phyloP scores from a whole-genome alignment of 2,113 vertebrate genomes.

The Leptobrachium ailaonicum region DNA sequence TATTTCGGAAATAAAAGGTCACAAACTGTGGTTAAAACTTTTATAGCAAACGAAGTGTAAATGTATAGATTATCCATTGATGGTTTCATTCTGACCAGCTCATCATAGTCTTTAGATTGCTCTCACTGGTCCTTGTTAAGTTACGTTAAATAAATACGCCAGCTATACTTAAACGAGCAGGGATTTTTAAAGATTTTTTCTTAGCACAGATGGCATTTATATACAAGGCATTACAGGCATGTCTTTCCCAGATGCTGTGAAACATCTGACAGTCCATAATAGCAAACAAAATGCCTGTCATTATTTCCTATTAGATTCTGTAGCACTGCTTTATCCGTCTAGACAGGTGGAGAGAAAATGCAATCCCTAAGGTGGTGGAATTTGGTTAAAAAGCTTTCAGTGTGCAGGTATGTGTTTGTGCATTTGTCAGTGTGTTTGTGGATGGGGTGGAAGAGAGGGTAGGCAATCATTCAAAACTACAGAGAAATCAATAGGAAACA shows the following conservation, averaged over 20 bases:
- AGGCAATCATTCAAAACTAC: not conserved
- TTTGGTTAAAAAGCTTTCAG: conserved; percentile 43
- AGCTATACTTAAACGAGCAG: not conserved
- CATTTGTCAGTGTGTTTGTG: conserved; percentile 38
- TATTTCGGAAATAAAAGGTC: not conserved
- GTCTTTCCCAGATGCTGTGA: conserved; percentile 23
- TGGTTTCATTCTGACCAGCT: not conserved
- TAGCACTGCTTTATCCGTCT: conserved; percentile 40
- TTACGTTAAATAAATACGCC: not conserved
- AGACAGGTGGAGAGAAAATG: conserved; percentile 42
- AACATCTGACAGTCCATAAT: conserved; percentile 44
- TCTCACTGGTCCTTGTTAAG: conserved; percentile 3
- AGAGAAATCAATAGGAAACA: conserved; percentile 35
- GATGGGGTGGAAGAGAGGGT: conserved; percentile 15
- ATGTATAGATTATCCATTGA: not conserved
- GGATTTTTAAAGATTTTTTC: not conserved
- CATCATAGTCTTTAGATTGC: not conserved
- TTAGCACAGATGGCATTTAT: conserved; percentile 28
- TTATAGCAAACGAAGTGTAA: not conserved
- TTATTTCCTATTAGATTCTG: conserved; percentile 42
- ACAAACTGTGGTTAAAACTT: not conserved
- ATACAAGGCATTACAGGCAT: conserved; percentile 10
- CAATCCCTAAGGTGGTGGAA: conserved; percentile 40
- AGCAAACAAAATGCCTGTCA: conserved; percentile 48
- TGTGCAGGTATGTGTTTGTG: conserved; percentile 35